Evolutionary conservation across 92 coral and sea anemone genomes (phyloP), one percentile per base, ranked within the genome.

Genomic region (Chrysogorgia sp.): DNA sequence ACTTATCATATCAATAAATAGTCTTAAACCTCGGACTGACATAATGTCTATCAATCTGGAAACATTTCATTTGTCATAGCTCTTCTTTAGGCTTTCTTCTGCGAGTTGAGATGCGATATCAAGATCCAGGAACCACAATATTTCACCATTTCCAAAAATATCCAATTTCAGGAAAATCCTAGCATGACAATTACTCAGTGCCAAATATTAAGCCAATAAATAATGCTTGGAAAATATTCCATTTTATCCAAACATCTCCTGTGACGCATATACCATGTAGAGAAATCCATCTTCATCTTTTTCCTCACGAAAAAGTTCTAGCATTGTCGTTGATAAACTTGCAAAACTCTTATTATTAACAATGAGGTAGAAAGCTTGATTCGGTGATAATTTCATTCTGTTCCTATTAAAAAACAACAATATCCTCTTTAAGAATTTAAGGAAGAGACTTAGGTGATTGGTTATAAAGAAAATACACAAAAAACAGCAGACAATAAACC

Each of bases 281-380:
- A 96, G 86, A 69, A 96, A 96, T 58, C 99, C 99, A 89, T 96
- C 99, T 85, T 96, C 99, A 66, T 96, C 99, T 82, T 96, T 96
- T 58, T 96, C 99, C 75, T 96, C 99, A 63, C 92, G 88, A 90
- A 88, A 96, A 55, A 96, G 85, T 63, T 96, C 99, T 0, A 92
- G 90, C 90, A 96, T 92, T 9, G 99, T 92, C 91, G 92, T 94
- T 13, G 99, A 96, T 91, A 96, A 92, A 79, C 99, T 96, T 33
- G 97, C 99, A 87, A 96, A 83, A 63, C 99, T 96, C 60, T 96
- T 96, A 92, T 96, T 96, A 84, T 96, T 92, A 24, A 96, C 99
- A 41, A 96, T 96, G 20, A 96, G 92, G 80, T 96, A 96, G 66
- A 96, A 96, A n/a, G 99, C 99, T 84, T 96, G 99, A 58, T 91